Base-by-base conservation (phyloP, 1,140 invertebrate species). In the Frieseomelitta varia region DNA sequence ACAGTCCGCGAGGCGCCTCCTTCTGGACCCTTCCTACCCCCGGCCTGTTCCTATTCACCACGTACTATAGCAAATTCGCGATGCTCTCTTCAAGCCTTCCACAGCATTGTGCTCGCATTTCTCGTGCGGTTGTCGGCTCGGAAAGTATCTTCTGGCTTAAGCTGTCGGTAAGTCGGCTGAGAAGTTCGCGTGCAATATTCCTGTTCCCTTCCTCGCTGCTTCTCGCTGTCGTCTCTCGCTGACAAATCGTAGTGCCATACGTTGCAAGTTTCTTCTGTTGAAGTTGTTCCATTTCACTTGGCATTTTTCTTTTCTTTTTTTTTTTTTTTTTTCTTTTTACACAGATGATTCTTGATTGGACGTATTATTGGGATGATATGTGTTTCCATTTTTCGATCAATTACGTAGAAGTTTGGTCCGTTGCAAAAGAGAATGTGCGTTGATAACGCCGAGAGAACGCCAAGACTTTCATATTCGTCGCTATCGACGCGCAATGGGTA, bases 81-180 rank as follows among this genome's bases (percentile, higher is more conserved):
- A 87, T 82, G 90, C 89, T 90, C 89, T 94, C 93, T 93, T 93
- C 87, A 88, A 90, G 91, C 88, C 90, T 92, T 90, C 82, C 82
- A 84, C 86, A 79, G 86, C 88, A 93, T 92, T 92, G 90, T 91
- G 92, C 92, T 92, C 94, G 93, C 94, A 95, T 95, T 95, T 94
- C 94, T 94, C 94, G 94, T 95, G 94, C 94, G 94, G 94, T 95
- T 95, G 94, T 95, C 94, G 93, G 93, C 94, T 94, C 94, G 94
- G 91, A 95, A 95, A 94, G 93, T 94, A 92, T 93, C 93, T 92
- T 93, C 94, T 91, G 92, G 91, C 63, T 91, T 92, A 92, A 84
- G 65, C 91, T 87, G 90, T 93, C 93, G 93, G 93, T 94, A 93
- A 94, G 94, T 93, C 88, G 79, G 15, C 74, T 63, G 56, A 47